Percentiles rank a stretch among this genome's conserved stretches.
Conservation (phyloP, 2,113 vertebrate species). For the Triplophysa rosa region DNA sequence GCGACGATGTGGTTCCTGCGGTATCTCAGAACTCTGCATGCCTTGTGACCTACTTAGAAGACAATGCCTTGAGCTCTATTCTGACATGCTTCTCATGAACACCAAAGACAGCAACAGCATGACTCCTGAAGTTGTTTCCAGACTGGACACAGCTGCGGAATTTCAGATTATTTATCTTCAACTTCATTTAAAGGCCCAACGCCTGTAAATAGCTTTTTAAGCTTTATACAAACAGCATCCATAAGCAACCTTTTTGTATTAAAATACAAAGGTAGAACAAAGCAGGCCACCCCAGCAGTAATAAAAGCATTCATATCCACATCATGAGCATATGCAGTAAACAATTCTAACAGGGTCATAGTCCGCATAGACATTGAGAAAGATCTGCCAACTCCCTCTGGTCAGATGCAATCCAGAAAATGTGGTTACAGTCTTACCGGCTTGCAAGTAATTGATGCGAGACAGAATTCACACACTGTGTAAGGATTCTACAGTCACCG, state of each 20-base stretch:
- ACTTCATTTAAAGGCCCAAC: not conserved
- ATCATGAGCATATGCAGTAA: too few species aligned
- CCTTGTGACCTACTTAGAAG: conserved; percentile 43
- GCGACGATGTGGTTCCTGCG: not conserved
- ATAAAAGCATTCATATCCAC: not conserved
- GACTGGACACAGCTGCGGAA: conserved; percentile 13
- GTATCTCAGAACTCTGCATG: conserved; percentile 29
- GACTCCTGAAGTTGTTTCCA: conserved; percentile 9
- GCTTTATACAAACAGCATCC: not conserved
- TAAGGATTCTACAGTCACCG: not conserved
- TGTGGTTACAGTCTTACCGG: too few species aligned
- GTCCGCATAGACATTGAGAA: too few species aligned
- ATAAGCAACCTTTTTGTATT: not conserved
- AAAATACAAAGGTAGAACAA: not conserved
- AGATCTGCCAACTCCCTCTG: too few species aligned
- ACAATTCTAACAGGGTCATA: too few species aligned
- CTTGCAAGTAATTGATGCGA: too few species aligned
- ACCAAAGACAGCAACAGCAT: conserved; percentile 7
- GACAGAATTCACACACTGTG: not conserved
- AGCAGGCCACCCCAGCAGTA: not conserved
- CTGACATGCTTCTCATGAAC: conserved; percentile 21
- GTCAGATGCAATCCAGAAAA: too few species aligned
- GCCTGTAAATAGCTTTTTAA: not conserved
- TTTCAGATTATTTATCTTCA: not conserved
- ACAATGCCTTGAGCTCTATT: conserved; percentile 11